Evolutionary conservation across 1,140 invertebrate genomes (phyloP), one percentile per base, ranked within the genome.

Genomic region (Littorina saxatilis): DNA sequence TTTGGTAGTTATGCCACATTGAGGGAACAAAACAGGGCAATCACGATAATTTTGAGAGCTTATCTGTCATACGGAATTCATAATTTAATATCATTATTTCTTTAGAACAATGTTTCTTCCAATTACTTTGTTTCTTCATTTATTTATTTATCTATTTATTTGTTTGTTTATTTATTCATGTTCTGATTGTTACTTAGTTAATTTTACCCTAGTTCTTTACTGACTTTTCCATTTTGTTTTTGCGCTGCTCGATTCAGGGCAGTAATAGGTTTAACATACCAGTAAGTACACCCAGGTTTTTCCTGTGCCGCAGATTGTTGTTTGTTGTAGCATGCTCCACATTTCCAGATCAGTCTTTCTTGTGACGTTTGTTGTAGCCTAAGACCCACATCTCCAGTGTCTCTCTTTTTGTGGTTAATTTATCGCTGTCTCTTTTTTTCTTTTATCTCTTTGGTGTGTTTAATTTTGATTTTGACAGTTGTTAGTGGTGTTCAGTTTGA

Each of bases 191-290:
- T n/a, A n/a, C n/a, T n/a, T n/a, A n/a, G n/a, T n/a, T n/a, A n/a
- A n/a, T n/a, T n/a, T n/a, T n/a, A n/a, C n/a, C n/a, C 17, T 47
- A 17, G 5, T 17, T 17, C 5, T 47, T 47, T 47, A 47, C 17
- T 66, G 61, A 27, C 29, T 32, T 68, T 68, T 68, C n/a, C n/a
- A n/a, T n/a, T n/a, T n/a, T n/a, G n/a, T 32, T 68, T 92, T 86
- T 50, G 66, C 63, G 29, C 39, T 58, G 7, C 7, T 66, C 32
- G 27, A 29, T 15, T 35, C 85, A 87, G 86, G 86, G 86, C 75
- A 87, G 83, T 80, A 81, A 86, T 75, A 84, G 79, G 43, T 87
- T 82, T 84, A 83, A 87, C 13, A 81, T 87, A 52, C 86, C 86
- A 81, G 86, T 87, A 80, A 86, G 86, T 86, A 87, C 70, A 50